These are phyloP conservation scores for Amyelois transitella DNA, from an alignment of 1,140 invertebrate genomes.

Conservation along the genomic window DNA sequence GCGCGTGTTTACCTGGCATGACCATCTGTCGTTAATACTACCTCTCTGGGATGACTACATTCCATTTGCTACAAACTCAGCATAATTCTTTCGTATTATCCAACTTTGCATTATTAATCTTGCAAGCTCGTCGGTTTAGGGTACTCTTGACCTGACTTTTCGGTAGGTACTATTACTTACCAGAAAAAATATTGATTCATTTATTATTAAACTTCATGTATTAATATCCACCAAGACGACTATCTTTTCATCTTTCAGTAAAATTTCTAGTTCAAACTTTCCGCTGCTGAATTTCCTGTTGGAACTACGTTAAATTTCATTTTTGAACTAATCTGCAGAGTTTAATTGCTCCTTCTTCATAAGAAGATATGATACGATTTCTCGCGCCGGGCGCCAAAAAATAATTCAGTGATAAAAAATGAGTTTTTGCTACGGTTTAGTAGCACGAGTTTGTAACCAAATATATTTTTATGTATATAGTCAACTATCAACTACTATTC, in stretches of 20 bases:
- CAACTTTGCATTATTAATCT: too few relatives aligned
- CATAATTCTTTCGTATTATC: too few relatives aligned
- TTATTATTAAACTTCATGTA: not conserved
- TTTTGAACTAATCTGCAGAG: not conserved
- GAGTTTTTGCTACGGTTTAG: too few relatives aligned
- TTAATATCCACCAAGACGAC: not conserved
- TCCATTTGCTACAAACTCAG: too few relatives aligned
- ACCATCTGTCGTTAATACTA: too few relatives aligned
- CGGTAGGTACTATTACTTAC: not conserved
- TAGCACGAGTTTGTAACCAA: too few relatives aligned
- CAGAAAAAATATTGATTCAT: not conserved
- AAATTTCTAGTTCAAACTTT: slow-evolving; percentile 1
- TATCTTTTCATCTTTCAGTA: not conserved
- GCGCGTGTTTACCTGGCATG: too few relatives aligned
- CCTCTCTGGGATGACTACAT: too few relatives aligned
- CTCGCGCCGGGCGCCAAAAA: not conserved
- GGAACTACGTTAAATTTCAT: not conserved
- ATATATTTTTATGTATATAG: too few relatives aligned
- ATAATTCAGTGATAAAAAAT: not conserved
- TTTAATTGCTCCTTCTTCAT: not conserved
- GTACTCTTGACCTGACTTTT: too few relatives aligned
- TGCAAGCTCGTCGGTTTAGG: too few relatives aligned
- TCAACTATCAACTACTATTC: too few relatives aligned
- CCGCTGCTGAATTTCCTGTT: not conserved
- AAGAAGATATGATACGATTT: not conserved